Base-by-base conservation (phyloP, 53 echinoderm and acorn worm genomes). In the Henricia sp. region DNA sequence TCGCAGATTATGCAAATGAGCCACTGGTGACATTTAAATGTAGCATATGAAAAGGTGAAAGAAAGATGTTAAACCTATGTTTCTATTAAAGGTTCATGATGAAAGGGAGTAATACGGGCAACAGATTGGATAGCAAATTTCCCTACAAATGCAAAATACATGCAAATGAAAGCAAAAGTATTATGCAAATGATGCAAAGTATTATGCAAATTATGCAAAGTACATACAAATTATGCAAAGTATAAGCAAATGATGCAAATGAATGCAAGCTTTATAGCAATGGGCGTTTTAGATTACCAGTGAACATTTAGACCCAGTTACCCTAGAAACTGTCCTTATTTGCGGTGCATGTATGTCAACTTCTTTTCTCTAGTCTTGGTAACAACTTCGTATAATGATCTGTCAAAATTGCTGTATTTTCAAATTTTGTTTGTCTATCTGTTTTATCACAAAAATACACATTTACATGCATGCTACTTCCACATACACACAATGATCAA, bases 91-190 rank as follows among this genome's bases (percentile, higher is more conserved):
- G 80, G 62, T 16, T 80, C 80, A 37, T 80, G 80, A 48, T 63
- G 80, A 46, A 80, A n/a, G n/a, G n/a, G 64, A 63, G 62, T 33
- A 44, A 64, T 35, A 80, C 63, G 80, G 44, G 64, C 48, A 63
- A 50, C 48, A 25, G 63, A n/a, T 41, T 30, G 80, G 80, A 48
- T 36, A 23, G 80, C 48, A 46, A 63, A 80, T 42, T 63, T 5
- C 46, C 80, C 80, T 80, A 64, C 16, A 77, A 76, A 74, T 74
- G 76, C 38, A 76, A 74, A 74, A 39, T 28, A 74, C 75, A 74
- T 74, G 75, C 75, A 56, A 76, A 76, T 76, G 57, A 76, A 28
- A n/a, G n/a, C n/a, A n/a, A n/a, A n/a, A n/a, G n/a, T n/a, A n/a
- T n/a, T n/a, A n/a, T 40, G 76, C 59, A 76, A 41, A 57, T 76